Base-by-base conservation (phyloP, 1,140 invertebrate species). In the Fopius arisanus region DNA sequence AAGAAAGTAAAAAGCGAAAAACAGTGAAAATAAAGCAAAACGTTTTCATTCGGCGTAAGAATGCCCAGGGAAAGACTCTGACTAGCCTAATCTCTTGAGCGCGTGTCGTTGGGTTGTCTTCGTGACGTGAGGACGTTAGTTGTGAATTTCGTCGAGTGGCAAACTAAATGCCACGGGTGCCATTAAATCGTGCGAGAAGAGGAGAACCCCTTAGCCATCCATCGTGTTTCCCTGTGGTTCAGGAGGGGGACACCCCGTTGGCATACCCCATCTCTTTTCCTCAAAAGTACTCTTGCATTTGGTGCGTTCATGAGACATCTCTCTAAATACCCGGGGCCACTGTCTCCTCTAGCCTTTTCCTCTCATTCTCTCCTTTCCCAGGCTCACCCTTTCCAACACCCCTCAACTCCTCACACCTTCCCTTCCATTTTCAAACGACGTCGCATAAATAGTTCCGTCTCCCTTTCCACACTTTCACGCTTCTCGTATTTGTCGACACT, bases 131-230 rank as follows among this genome's bases (percentile, higher is more conserved):
- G 43, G 28, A 68, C 48, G 66, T 73, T 71, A 63, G 54, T 41
- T 31, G 26, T 29, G 51, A 71, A 41, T 73, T 67, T 66, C 63
- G 26, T 19, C 62, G 59, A 67, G 62, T 40, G 41, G 33, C 26
- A 63, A 74, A 74, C 59, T 74, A 74, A 74, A 74, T 70, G 62
- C 67, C 54, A 41, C 33, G 54, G 67, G 66, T 73, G 29, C 41
- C 71, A 73, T 73, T 73, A 73, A 69, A 74, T 70, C 33, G 66
- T 43, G 72, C 43, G 43, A 72, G 37, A 19, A 62, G 16, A 33
- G 43, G 43, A n/a, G 14, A 51, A 5, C 43, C 43, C 54, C 54
- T 26, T 16, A 48, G 16, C 43, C 43, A 59, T 59, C 54, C 54
- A 59, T 59, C 54, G 54, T 59, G 54, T 59, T 59, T 59, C 54